Evolutionary conservation across 2,113 vertebrate species (phyloP).

Genomic region (Albula glossodonta): DNA sequence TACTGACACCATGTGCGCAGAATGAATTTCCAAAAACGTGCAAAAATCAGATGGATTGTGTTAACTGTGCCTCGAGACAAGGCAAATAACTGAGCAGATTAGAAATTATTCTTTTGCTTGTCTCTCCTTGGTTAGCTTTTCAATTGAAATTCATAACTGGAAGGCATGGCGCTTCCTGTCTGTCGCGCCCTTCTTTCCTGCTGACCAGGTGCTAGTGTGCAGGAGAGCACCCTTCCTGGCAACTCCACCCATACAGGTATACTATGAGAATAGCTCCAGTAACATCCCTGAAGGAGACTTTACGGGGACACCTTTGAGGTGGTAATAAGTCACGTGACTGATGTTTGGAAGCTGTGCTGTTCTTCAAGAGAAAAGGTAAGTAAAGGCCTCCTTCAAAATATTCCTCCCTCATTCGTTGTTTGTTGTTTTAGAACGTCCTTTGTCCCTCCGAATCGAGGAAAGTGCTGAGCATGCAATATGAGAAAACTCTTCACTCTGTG

Average conservation of each 20-base stretch:
- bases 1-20: not conserved
- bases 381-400: slow-evolving; percentile 10
- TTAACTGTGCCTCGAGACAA: not conserved
- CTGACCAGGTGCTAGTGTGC: slow-evolving; percentile 9
- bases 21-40: not conserved
- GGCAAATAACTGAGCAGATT: not conserved
- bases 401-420: not conserved
- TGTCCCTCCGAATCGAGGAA: slow-evolving; percentile 1
- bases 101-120: not conserved
- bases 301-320: slow-evolving; percentile 3
- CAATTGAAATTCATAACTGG: not conserved
- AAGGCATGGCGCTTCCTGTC: not conserved
- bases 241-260: not conserved
- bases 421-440: not conserved
- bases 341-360: not conserved
- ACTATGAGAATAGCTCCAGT: not conserved
- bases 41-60: not conserved
- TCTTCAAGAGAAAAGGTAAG: not conserved
- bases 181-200: not conserved
- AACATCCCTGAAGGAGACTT: slow-evolving; percentile 4
- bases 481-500: not conserved
- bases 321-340: slow-evolving; percentile 2
- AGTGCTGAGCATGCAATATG: slow-evolving; percentile 17
- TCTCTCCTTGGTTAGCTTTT: not conserved
- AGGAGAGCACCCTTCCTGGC: not conserved